Percentiles rank a stretch among this genome's conserved stretches.
phyloP scores from a whole-genome alignment of 2,888 invertebrate species.

The Chaetogeoica ovagalla region DNA sequence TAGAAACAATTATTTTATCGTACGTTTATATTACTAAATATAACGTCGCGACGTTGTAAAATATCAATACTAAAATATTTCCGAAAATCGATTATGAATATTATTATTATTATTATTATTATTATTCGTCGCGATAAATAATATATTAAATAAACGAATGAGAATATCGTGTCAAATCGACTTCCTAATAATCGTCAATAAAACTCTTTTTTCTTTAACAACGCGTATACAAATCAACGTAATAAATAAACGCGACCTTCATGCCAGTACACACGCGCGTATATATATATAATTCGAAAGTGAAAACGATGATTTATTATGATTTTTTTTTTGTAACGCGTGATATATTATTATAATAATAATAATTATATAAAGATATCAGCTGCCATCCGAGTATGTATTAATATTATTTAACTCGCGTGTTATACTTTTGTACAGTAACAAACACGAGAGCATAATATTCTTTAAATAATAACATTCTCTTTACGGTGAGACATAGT shows the following conservation, averaged over 20 bases:
- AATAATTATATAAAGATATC: constrained; percentile 12
- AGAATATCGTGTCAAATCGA: background rate
- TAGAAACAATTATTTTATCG: no score
- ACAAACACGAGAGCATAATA: background rate
- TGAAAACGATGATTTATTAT: constrained; percentile 15
- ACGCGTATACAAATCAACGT: background rate
- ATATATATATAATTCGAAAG: background rate
- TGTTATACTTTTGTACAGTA: no score
- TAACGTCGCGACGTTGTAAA: no score
- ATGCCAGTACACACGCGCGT: background rate
- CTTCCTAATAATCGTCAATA: constrained; percentile 4
- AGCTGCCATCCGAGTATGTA: no score
- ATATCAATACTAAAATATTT: no score
- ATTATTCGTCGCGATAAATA: no score
- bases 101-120: no score
- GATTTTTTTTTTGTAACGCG: background rate
- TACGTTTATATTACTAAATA: no score
- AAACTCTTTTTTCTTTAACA: background rate
- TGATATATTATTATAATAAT: constrained; percentile 5
- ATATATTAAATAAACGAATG: background rate
- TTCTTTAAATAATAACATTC: background rate
- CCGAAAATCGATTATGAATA: no score
- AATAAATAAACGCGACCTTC: background rate
- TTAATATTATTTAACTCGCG: background rate
- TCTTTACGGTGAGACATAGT: background rate